A percentile compares a stretch with the other conserved stretches of the same genome.
phyloP scores from a whole-genome alignment of 2,888 invertebrate species.

The Pilophorus perplexus region DNA sequence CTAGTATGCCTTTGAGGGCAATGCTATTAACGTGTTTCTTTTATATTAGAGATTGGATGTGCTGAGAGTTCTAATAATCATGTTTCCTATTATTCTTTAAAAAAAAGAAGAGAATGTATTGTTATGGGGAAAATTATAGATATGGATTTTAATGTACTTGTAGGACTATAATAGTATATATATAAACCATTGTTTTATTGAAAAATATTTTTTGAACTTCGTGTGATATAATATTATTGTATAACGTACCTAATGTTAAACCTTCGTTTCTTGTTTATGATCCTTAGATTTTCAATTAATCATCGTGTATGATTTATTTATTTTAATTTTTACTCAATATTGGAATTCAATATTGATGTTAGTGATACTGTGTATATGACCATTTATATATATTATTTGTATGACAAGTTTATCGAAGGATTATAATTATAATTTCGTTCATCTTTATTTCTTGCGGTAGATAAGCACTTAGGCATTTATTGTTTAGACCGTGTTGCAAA shows the following conservation, averaged over 20 bases:
- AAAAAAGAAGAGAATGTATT: slow-evolving; percentile 6
- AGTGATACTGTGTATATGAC: slow-evolving; percentile 25
- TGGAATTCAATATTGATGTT: slow-evolving; percentile 17
- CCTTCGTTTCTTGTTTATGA: neutral
- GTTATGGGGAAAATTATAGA: neutral
- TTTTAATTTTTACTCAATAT: slow-evolving; percentile 15
- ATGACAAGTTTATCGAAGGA: neutral
- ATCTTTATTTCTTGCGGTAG: slow-evolving; percentile 17
- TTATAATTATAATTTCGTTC: slow-evolving; percentile 3
- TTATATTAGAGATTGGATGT: neutral
- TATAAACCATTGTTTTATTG: slow-evolving; percentile 16
- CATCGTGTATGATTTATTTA: too few relatives aligned
- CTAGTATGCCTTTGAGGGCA: too few relatives aligned
- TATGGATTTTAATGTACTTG: slow-evolving; percentile 1
- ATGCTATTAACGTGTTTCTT: too few relatives aligned
- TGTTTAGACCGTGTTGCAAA: too few relatives aligned
- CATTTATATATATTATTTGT: slow-evolving; percentile 8
- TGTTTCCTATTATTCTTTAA: slow-evolving; percentile 24
- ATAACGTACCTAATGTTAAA: too few relatives aligned
- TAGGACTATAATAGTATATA: neutral
- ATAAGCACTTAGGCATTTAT: slow-evolving; percentile 1
- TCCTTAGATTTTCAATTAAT: too few relatives aligned
- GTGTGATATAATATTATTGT: slow-evolving; percentile 20
- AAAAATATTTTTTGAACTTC: slow-evolving; percentile 20
- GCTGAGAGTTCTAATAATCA: slow-evolving; percentile 3